Evolutionary conservation across 2,888 invertebrate genomes (phyloP).

Genomic region (Strigamia crassipes): DNA sequence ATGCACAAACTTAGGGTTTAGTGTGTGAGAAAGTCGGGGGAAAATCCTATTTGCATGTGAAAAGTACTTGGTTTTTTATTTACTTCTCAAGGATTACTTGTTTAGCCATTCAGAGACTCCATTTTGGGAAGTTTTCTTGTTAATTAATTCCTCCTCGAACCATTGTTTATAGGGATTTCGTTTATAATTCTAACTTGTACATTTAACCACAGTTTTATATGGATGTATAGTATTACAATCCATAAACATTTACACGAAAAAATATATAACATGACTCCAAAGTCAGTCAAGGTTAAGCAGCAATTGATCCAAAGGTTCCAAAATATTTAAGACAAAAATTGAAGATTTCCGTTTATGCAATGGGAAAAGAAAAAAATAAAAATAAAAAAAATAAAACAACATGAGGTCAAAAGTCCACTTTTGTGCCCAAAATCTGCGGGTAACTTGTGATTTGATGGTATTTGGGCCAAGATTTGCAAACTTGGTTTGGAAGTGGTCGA

Average conservation of each 20-base stretch:
- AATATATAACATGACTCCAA: no score
- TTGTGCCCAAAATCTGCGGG: neutral
- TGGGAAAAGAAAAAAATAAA: neutral
- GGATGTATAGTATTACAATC: no score
- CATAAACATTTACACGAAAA: no score
- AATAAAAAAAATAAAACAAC: neutral
- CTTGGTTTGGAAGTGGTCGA: neutral
- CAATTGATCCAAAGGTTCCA: no score
- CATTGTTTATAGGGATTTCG: neutral
- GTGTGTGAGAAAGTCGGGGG: neutral
- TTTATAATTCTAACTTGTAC: no score
- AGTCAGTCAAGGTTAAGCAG: no score
- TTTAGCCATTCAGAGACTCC: neutral
- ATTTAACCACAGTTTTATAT: no score
- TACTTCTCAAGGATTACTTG: neutral
- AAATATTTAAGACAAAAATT: no score
- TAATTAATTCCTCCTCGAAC: neutral
- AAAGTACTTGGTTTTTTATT: neutral
- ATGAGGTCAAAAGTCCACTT: neutral
- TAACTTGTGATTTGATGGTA: neutral
- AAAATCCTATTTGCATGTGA: neutral
- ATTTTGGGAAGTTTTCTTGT: neutral
- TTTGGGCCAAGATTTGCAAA: neutral
- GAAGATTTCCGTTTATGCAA: neutral
- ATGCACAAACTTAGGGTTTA: neutral